Percentiles rank a stretch among this genome's conserved stretches.
These are phyloP conservation scores for Lethrus apterus DNA, from an alignment of 1,140 invertebrate genomes.

Conservation along the genomic window DNA sequence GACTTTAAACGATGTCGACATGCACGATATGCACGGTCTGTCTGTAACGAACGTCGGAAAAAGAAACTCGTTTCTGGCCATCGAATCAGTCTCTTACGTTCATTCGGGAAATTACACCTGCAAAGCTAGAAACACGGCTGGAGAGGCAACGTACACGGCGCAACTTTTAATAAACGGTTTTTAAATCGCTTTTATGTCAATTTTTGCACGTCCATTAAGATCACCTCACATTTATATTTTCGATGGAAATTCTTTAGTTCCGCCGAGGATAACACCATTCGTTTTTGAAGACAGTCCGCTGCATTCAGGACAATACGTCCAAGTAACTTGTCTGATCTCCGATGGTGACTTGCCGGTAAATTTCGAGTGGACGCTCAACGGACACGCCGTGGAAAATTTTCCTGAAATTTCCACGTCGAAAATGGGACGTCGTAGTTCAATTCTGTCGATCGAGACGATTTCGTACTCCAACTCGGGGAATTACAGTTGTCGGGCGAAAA, in stretches of 20 bases:
- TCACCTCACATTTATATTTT: background rate
- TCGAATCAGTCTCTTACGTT: conserved; percentile 50
- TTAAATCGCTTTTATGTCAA: background rate
- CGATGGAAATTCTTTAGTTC: conserved; percentile 40
- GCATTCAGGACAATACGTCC: conserved; percentile 64
- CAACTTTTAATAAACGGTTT: conserved; percentile 60
- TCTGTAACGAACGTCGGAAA: conserved; percentile 57
- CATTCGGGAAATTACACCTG: conserved; percentile 53
- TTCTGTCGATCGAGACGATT: conserved; percentile 64
- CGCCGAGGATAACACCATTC: conserved; percentile 62
- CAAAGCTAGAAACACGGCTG: conserved; percentile 36
- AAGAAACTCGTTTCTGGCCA: conserved; percentile 62
- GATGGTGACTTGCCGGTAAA: conserved; percentile 62
- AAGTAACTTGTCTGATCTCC: conserved; percentile 63
- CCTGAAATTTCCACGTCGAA: conserved; percentile 45
- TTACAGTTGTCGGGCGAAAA: conserved; percentile 71
- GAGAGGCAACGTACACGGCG: conserved; percentile 53
- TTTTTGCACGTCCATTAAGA: background rate
- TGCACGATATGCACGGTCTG: conserved; percentile 45
- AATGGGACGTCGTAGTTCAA: conserved; percentile 38
- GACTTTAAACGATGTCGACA: conserved; percentile 45
- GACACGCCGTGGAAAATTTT: conserved; percentile 42
- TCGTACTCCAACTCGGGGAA: conserved; percentile 65
- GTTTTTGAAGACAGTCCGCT: conserved; percentile 58
- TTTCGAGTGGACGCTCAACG: conserved; percentile 59